Evolutionary conservation across 2,888 invertebrate species (phyloP), one percentile per base, ranked within the genome.

Genomic region (Eristalis tenax): DNA sequence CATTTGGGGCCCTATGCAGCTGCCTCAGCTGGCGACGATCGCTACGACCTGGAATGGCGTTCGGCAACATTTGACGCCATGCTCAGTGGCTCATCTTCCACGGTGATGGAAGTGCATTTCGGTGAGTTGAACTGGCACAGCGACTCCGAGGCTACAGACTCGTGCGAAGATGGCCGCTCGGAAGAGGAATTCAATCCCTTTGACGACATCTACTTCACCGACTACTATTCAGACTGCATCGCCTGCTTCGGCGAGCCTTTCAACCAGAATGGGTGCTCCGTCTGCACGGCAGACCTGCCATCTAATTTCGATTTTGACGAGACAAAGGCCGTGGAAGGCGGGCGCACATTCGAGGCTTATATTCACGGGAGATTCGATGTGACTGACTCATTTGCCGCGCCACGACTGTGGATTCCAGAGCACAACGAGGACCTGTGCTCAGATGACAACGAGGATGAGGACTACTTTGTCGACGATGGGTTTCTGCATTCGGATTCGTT

Each of bases 31-130:
- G 23, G 28, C 13, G 61, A 5, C n/a, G 43, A 8, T 43, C 69
- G 18, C 4, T 82, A 57, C 35, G 75, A 76, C 22, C 5, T 75
- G 8, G 69, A 82, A 6, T 82, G 75, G 81, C 57, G 69, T 10
- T 69, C 65, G 50, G 18, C 26, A 3, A 64, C 40, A 18, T 11
- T 74, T 5, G 61, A 80, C 2, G 11, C 2, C 2, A 56, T 68
- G 22, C 22, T 50, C 35, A 26, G 38, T 26, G 38, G 40, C 1
- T 40, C 26, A 4, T 43, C 73, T 1, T 35, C 59, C 1, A 75
- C 70, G 11, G 22, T 65, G 0, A 11, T 70, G 0, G 63, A 63
- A 5, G 26, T 82, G 1, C 26, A 43, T 10, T 82, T 82, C 28
- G 40, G 13, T 8, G 50, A 8, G 38, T 11, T 10, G 13, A 13